These are phyloP conservation scores for Phaenicophaeus curvirostris DNA, from an alignment of 2,797 vertebrate species.

Conservation along the genomic window DNA sequence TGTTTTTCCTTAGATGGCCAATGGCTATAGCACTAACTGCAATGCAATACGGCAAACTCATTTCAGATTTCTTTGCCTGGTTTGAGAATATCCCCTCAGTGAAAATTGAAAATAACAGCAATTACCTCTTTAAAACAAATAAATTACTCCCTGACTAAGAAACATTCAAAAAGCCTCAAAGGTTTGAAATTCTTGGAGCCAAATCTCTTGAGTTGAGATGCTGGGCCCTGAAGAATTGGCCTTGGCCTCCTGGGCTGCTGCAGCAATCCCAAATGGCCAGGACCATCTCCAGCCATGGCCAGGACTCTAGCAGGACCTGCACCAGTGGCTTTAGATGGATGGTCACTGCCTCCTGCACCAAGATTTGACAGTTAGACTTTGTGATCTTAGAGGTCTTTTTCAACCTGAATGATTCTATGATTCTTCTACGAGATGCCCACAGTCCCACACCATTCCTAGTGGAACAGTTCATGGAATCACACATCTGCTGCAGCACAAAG, in stretches of 20 bases:
- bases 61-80: slow-evolving; percentile 52
- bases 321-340: not conserved
- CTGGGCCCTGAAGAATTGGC: not conserved
- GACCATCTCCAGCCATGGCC: not conserved
- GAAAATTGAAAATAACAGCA: slow-evolving; percentile 47
- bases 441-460: not conserved
- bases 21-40: slow-evolving; percentile 44
- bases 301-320: not conserved
- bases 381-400: too few relatives aligned
- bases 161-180: slow-evolving; percentile 26
- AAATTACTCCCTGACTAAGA: not conserved
- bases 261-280: not conserved
- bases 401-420: too few relatives aligned
- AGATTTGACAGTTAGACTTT: not conserved
- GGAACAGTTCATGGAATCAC: slow-evolving; percentile 10
- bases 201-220: not conserved
- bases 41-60: slow-evolving; percentile 34
- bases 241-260: not conserved
- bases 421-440: not conserved
- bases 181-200: not conserved
- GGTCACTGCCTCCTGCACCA: not conserved
- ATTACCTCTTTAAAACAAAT: slow-evolving; percentile 51
- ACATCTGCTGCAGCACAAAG: slow-evolving; percentile 1
- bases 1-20: slow-evolving; percentile 38
- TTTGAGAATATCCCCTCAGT: slow-evolving; percentile 28